phyloP scores from a whole-genome alignment of 2,113 vertebrate species.

The Heterotilapia buettikoferi region DNA sequence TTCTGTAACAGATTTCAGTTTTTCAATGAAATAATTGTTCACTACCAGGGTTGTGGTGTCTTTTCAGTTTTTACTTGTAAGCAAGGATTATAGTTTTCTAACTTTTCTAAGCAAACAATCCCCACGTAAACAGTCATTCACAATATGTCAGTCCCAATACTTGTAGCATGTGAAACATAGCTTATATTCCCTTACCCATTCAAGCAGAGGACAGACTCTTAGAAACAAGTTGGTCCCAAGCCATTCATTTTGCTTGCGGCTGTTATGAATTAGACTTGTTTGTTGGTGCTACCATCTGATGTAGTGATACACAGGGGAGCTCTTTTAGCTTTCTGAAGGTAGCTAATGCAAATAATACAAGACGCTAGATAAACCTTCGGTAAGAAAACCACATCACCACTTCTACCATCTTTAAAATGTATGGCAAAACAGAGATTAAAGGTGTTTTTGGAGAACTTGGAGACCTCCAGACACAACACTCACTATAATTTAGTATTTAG shows the following conservation, averaged over 20 bases:
- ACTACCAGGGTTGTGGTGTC: background rate
- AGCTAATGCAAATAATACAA: background rate
- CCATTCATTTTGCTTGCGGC: background rate
- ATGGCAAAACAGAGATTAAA: background rate
- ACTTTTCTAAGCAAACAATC: background rate
- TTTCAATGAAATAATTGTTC: background rate
- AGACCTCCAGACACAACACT: background rate
- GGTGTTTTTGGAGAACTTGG: background rate
- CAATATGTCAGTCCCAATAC: background rate
- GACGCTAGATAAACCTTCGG: background rate
- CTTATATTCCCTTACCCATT: background rate
- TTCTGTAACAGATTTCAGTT: background rate
- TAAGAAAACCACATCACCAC: background rate
- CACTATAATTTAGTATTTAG: background rate
- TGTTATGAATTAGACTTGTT: background rate
- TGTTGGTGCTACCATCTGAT: background rate
- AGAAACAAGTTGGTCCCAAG: background rate
- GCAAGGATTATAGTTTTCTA: background rate
- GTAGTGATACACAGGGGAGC: background rate
- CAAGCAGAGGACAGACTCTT: background rate
- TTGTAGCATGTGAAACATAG: background rate
- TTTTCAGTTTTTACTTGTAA: background rate
- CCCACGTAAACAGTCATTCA: background rate
- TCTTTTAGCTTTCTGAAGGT: background rate
- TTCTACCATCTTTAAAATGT: background rate